Conservation (phyloP, 2,113 vertebrate species). For the Climacteris rufus region DNA sequence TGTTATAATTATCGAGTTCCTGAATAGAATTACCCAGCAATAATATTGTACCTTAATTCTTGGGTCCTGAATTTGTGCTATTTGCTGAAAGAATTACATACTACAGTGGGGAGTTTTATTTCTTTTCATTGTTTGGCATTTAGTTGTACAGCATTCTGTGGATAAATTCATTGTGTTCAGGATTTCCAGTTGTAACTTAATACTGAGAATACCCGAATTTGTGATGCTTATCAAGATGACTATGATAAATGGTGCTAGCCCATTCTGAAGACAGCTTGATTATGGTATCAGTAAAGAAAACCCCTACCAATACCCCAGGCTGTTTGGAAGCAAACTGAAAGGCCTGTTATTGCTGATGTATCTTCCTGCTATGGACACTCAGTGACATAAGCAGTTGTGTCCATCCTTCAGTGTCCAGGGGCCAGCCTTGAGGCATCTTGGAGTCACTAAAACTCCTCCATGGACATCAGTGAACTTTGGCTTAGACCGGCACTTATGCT, state of each 20-base stretch:
- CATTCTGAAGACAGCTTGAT: neutral
- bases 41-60: neutral
- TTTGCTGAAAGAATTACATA: neutral
- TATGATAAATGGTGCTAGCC: neutral
- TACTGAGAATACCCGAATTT: neutral
- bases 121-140: neutral
- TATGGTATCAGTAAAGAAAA: neutral
- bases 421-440: neutral
- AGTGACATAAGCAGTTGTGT: neutral
- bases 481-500: neutral
- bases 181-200: neutral
- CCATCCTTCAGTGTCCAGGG: neutral
- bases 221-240: neutral
- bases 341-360: neutral
- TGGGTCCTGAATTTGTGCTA: neutral
- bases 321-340: neutral
- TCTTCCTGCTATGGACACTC: neutral
- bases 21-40: neutral
- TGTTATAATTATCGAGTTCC: neutral
- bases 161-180: neutral
- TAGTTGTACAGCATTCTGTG: neutral
- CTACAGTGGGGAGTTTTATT: neutral
- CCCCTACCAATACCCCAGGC: neutral
- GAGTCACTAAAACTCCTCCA: neutral
- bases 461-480: neutral